These are phyloP conservation scores for Neria commutata DNA, from an alignment of 2,888 invertebrate genomes.

Conservation along the genomic window DNA sequence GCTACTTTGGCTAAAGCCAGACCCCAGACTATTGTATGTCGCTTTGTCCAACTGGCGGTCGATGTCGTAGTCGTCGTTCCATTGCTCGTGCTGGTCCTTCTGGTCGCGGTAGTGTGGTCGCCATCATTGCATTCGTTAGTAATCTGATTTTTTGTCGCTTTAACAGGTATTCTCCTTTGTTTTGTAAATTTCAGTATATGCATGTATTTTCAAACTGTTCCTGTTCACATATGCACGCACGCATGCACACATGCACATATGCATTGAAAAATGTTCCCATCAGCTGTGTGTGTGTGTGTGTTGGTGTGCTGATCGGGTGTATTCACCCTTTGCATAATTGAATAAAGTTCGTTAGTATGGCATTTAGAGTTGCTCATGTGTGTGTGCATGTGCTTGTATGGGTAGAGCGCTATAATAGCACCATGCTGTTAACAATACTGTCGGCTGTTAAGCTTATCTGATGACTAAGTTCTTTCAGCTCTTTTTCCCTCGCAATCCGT, in stretches of 20 bases:
- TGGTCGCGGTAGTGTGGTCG: constrained; percentile 12
- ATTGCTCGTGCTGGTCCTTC: too few relatives aligned
- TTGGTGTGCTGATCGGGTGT: not conserved
- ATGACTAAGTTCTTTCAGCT: constrained; percentile 15
- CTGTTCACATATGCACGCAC: constrained; percentile 2
- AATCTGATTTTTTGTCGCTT: constrained; percentile 19
- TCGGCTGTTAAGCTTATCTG: constrained; percentile 29
- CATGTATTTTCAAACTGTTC: constrained; percentile 19
- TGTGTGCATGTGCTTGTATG: not conserved
- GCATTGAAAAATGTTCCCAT: not conserved
- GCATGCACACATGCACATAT: not conserved
- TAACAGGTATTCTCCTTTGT: constrained; percentile 4
- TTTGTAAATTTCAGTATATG: constrained; percentile 8
- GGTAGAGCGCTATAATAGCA: constrained; percentile 16
- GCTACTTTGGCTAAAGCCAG: too few relatives aligned
- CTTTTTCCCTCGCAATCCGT: not conserved
- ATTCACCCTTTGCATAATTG: constrained; percentile 29
- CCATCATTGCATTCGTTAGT: constrained; percentile 16
- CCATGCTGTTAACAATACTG: constrained; percentile 24
- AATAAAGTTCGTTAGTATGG: constrained; percentile 34
- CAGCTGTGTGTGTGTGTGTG: constrained; percentile 1
- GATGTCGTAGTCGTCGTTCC: too few relatives aligned
- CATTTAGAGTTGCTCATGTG: constrained; percentile 23
- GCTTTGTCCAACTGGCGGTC: too few relatives aligned
- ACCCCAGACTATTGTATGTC: too few relatives aligned